Evolutionary conservation across 2,888 invertebrate species (phyloP).

Genomic region (Perizoma flavofasciatum): DNA sequence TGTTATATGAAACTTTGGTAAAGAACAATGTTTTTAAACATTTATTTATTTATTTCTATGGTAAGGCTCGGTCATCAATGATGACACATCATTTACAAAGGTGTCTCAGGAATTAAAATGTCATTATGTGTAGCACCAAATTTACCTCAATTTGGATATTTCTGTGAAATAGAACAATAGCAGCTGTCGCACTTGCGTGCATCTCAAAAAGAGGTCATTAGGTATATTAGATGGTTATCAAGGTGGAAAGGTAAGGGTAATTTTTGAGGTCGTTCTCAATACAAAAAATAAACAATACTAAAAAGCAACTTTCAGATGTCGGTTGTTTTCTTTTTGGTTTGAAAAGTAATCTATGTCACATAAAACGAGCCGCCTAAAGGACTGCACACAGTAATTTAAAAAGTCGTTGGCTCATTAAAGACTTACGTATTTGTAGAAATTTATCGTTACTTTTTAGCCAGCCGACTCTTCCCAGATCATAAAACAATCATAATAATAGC

Average conservation of each 20-base stretch:
- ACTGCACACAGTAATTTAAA: neutral
- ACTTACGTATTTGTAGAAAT: neutral
- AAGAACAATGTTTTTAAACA: no score
- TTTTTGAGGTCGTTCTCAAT: conserved; percentile 10
- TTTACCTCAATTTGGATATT: conserved; percentile 46
- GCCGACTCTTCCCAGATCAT: conserved; percentile 37
- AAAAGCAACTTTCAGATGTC: no score
- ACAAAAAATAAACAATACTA: no score
- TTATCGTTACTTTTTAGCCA: conserved; percentile 32
- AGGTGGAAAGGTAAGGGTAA: conserved; percentile 11
- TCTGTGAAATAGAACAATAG: conserved; percentile 46
- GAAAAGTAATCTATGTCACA: no score
- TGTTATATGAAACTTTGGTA: no score
- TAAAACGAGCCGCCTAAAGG: neutral
- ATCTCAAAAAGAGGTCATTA: conserved; percentile 38
- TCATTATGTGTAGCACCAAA: conserved; percentile 48
- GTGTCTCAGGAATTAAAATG: conserved; percentile 51
- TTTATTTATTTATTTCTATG: no score
- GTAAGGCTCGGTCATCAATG: no score
- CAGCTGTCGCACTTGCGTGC: conserved; percentile 41
- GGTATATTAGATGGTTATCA: conserved; percentile 26
- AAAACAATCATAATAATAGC: conserved; percentile 43
- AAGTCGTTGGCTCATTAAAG: conserved; percentile 1
- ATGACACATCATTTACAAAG: conserved; percentile 32
- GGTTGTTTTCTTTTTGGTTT: no score